Percentiles rank a stretch among this genome's conserved stretches.
Evolutionary conservation across 2,888 invertebrate genomes (phyloP).

Genomic region (Spilarctia lutea): DNA sequence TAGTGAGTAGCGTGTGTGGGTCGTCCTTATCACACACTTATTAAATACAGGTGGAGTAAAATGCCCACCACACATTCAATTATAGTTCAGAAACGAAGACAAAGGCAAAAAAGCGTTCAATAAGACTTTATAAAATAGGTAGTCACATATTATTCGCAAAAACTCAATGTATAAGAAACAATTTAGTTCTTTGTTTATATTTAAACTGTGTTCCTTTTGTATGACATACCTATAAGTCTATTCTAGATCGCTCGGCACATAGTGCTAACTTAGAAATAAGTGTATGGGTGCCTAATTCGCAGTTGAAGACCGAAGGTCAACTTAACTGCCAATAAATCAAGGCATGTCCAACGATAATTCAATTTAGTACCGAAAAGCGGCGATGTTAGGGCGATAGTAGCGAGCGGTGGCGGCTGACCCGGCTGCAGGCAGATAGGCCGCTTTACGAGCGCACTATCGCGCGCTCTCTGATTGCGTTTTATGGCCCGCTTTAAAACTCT

Average conservation of each 20-base stretch:
- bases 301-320: neutral
- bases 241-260: neutral
- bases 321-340: slow-evolving; percentile 26
- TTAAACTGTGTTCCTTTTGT: no score
- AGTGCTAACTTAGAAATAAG: neutral
- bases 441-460: slow-evolving; percentile 29
- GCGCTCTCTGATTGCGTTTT: slow-evolving; percentile 24
- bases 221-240: neutral
- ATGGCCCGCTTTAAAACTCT: slow-evolving; percentile 23
- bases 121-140: neutral
- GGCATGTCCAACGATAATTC: slow-evolving; percentile 25
- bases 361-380: slow-evolving; percentile 30
- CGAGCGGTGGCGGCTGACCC: neutral
- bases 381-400: slow-evolving; percentile 20
- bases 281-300: neutral
- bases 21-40: neutral
- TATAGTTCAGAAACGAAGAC: neutral
- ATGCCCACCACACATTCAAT: slow-evolving; percentile 1
- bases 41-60: neutral
- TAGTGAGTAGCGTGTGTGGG: neutral
- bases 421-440: neutral
- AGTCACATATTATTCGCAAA: neutral
- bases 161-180: neutral
- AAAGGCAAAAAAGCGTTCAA: neutral
- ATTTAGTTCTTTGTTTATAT: neutral